Percentiles rank a stretch among this genome's conserved stretches.
Evolutionary conservation across 2,113 vertebrate species (phyloP).

Genomic region (Syngnathoides biaculeatus): DNA sequence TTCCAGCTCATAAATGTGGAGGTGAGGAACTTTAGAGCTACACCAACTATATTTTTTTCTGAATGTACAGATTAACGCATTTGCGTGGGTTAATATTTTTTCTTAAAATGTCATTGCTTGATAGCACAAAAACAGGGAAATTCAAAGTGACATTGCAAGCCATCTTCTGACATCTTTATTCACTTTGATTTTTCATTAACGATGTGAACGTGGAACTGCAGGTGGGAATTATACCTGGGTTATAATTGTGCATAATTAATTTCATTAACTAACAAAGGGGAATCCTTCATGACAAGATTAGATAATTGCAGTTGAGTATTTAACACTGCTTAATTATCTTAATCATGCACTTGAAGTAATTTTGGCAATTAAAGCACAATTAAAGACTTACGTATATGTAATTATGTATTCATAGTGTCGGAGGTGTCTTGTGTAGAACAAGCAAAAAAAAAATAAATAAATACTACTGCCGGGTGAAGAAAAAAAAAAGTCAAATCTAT

Average conservation of each 20-base stretch:
- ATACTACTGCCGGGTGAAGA: background rate
- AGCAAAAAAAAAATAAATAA: constrained; percentile 5
- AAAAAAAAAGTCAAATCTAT: constrained; percentile 22
- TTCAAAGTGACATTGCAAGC: constrained; percentile 51
- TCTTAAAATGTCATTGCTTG: background rate
- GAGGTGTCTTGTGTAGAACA: background rate
- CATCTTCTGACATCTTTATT: constrained; percentile 48
- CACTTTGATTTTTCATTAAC: constrained; percentile 60
- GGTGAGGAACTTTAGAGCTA: constrained; percentile 19
- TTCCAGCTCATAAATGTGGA: constrained; percentile 12
- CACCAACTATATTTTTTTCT: constrained; percentile 9
- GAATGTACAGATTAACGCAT: background rate
- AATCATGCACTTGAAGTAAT: constrained; percentile 69
- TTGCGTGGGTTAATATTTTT: background rate
- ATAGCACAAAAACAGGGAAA: background rate
- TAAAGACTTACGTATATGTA: constrained; percentile 56
- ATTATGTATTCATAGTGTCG: constrained; percentile 35
- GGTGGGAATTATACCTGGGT: constrained; percentile 76
- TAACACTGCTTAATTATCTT: constrained; percentile 72
- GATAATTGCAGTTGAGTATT: constrained; percentile 60
- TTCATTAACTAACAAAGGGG: constrained; percentile 71
- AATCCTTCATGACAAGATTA: constrained; percentile 51
- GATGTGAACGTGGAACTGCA: constrained; percentile 63
- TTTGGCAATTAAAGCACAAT: constrained; percentile 74
- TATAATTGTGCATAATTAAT: constrained; percentile 70